Conservation (phyloP, 2,888 invertebrate species). For the Seladonia tumulorum region DNA sequence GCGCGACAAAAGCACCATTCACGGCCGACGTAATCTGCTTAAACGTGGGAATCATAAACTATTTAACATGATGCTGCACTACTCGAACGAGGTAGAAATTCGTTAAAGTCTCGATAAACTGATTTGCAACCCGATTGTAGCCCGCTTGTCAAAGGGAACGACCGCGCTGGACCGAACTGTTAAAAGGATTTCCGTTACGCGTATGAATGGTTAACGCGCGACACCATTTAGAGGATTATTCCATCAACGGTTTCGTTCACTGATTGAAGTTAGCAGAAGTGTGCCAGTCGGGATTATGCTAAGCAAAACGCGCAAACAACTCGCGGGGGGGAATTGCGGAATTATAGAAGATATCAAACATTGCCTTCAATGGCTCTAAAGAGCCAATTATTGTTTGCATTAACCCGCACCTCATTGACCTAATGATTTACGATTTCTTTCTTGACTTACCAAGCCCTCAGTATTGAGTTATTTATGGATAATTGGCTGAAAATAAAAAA, state of each 20-base stretch:
- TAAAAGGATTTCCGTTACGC: conserved; percentile 27
- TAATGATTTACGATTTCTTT: neutral
- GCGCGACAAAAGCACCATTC: neutral
- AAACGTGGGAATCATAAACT: neutral
- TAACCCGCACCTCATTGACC: neutral
- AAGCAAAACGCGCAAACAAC: neutral
- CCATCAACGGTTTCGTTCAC: conserved; percentile 23
- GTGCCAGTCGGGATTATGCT: neutral
- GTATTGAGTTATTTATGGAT: neutral
- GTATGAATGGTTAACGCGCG: conserved; percentile 9
- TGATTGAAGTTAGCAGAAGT: conserved; percentile 12
- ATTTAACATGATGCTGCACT: neutral
- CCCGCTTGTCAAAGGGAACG: conserved; percentile 22
- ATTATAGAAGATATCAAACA: neutral
- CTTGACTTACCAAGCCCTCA: neutral
- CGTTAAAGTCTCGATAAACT: neutral
- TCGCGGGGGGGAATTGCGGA: neutral
- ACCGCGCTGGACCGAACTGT: conserved; percentile 2
- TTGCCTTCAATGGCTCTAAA: neutral
- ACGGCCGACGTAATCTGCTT: neutral
- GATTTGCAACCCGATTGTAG: conserved; percentile 19
- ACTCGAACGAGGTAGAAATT: neutral
- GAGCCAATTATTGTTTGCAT: neutral
- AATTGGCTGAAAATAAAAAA: neutral
- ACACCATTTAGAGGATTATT: conserved; percentile 36